Percentiles rank a stretch among this genome's conserved stretches.
phyloP scores from a whole-genome alignment of 2,888 invertebrate genomes.

The Yponomeuta cagnagella region DNA sequence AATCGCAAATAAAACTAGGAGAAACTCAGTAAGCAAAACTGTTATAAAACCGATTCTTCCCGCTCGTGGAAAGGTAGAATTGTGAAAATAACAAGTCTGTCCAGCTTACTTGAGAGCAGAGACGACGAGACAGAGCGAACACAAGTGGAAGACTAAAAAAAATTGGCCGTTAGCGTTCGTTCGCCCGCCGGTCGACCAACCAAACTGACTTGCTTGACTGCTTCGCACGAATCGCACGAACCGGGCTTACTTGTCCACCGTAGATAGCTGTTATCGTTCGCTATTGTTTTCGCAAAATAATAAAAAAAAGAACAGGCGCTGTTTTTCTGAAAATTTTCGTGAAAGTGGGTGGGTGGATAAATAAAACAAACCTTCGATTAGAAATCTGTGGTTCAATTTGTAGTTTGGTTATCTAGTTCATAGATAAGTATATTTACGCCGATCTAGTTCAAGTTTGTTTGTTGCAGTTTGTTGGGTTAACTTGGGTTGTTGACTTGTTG shows the following conservation, averaged over 20 bases:
- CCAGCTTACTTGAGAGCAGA: conserved; percentile 7
- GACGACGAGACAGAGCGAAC: not conserved
- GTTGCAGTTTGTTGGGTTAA: no score
- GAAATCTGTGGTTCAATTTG: no score
- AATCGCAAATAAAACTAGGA: not conserved
- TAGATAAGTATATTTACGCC: no score
- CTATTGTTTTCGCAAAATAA: not conserved
- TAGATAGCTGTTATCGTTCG: not conserved
- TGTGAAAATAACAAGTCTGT: not conserved
- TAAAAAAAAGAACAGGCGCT: no score
- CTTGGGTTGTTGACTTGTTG: no score
- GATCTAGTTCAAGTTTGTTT: no score
- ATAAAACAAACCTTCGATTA: no score
- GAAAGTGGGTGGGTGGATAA: no score
- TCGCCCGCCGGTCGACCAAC: not conserved
- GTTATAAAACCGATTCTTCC: not conserved
- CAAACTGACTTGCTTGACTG: not conserved
- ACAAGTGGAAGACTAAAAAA: not conserved
- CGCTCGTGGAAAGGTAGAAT: not conserved
- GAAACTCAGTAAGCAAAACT: not conserved
- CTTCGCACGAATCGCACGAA: not conserved
- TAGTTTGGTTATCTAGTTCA: no score
- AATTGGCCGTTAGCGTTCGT: not conserved
- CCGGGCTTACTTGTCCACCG: not conserved
- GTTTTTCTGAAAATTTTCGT: no score